Base-by-base conservation (phyloP, 2,113 vertebrate species). In the Notothenia coriiceps region DNA sequence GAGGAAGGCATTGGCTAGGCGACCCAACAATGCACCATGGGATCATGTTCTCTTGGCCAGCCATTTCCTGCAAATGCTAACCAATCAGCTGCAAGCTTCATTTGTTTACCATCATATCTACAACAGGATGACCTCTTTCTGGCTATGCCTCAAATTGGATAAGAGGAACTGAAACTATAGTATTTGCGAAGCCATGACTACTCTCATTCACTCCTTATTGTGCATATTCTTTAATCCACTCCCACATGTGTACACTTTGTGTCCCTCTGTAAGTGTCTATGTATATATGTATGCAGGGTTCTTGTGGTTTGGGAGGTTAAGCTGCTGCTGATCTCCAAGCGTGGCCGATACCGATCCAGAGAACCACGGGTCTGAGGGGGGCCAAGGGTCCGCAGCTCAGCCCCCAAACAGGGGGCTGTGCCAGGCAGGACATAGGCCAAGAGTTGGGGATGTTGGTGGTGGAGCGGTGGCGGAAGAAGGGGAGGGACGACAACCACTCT, bases 351-450 rank as follows among this genome's bases (percentile, higher is more conserved):
- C 80, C 22, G 78, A 91, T 89, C 83, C 83, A 83, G 78, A 82
- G 73, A 84, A 86, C 66, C 63, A 60, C 8, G 1, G 78, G 74
- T 81, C 72, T 66, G 74, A 65, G 71, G 82, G 70, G 70, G 78
- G 71, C 51, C 69, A 52, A 29, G 73, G 73, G 77, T 85, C 86
- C 11, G 6, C 61, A 10, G 88, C 86, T 91, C 82, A 74, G 86
- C 77, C 86, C 70, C 72, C 81, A 83, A 85, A 83, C 74, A 33
- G 68, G n/a, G 61, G 83, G 70, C 65, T 17, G 25, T 84, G 81
- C 87, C 89, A 92, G 88, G 70, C 81, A 67, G 82, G 86, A 88
- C 46, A 17, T 11, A 56, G 82, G 91, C 87, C 82, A 89, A 87
- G 71, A 70, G 63, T 7, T 4, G 17, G 54, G 68, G 40, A 22